Conservation (phyloP, 2,797 vertebrate species). For the Pangasius macronema region DNA sequence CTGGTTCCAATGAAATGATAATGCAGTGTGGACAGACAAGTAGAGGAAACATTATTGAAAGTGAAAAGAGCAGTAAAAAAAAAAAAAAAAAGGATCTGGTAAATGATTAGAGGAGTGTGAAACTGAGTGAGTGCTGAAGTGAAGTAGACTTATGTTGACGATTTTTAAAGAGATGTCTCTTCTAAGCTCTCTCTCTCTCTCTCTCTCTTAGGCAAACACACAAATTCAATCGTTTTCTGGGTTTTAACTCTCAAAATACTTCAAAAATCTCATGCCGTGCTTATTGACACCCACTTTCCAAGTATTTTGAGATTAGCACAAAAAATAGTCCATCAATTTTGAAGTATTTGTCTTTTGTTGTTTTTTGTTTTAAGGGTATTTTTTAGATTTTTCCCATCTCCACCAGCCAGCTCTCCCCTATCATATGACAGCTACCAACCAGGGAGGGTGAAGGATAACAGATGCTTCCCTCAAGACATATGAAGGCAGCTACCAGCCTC, state of each 20-base stretch:
- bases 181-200: background rate
- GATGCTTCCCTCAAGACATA: background rate
- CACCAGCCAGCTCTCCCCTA: background rate
- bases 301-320: no score
- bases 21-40: conserved; percentile 27
- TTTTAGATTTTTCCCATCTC: background rate
- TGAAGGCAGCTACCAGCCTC: background rate
- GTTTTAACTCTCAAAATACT: background rate
- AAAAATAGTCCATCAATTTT: background rate
- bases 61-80: conserved; percentile 18
- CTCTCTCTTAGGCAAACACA: background rate
- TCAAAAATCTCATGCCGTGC: background rate
- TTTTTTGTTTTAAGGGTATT: background rate
- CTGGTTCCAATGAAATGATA: conserved; percentile 50
- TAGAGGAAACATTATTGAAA: conserved; percentile 53
- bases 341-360: background rate
- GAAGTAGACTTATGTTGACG: conserved; percentile 8
- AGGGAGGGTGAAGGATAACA: background rate
- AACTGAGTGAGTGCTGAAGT: conserved; percentile 2
- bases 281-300: background rate
- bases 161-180: conserved; percentile 6
- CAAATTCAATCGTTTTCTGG: background rate
- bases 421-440: background rate
- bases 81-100: conserved; percentile 2
- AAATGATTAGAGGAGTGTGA: conserved; percentile 8